Conservation (phyloP, 2,113 vertebrate species). For the Gymnobelideus leadbeateri region DNA sequence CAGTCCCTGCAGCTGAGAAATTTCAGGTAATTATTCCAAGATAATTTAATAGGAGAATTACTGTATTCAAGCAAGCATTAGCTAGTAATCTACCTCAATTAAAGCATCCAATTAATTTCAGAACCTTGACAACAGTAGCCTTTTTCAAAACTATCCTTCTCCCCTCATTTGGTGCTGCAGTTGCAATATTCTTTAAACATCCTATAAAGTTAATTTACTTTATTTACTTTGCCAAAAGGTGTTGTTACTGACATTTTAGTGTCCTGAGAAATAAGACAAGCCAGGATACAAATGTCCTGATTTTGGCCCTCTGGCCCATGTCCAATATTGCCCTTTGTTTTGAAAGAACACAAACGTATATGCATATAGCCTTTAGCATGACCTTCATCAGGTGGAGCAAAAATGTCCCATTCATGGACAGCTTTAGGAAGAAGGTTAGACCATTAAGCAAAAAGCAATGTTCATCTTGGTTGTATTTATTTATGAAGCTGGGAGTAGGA, state of each 20-base stretch:
- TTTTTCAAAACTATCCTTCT: slow-evolving; percentile 88
- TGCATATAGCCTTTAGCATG: slow-evolving; percentile 6
- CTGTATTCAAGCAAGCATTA: slow-evolving; percentile 93
- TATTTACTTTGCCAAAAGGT: slow-evolving; percentile 79
- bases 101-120: slow-evolving; percentile 92
- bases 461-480: not conserved
- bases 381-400: slow-evolving; percentile 26
- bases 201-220: slow-evolving; percentile 78
- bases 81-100: slow-evolving; percentile 93
- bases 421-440: slow-evolving; percentile 20
- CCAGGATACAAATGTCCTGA: slow-evolving; percentile 20
- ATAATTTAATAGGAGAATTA: slow-evolving; percentile 94
- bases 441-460: slow-evolving; percentile 21
- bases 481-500: not conserved
- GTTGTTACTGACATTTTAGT: slow-evolving; percentile 62
- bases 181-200: slow-evolving; percentile 83
- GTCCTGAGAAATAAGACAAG: slow-evolving; percentile 69
- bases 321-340: slow-evolving; percentile 5
- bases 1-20: slow-evolving; percentile 91
- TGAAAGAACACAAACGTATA: slow-evolving; percentile 42
- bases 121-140: slow-evolving; percentile 89
- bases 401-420: not conserved
- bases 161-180: slow-evolving; percentile 79
- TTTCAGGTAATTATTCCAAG: slow-evolving; percentile 94
- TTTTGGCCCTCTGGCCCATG: not conserved